phyloP scores from a whole-genome alignment of 1,140 invertebrate species.

The Diorhabda carinulata region DNA sequence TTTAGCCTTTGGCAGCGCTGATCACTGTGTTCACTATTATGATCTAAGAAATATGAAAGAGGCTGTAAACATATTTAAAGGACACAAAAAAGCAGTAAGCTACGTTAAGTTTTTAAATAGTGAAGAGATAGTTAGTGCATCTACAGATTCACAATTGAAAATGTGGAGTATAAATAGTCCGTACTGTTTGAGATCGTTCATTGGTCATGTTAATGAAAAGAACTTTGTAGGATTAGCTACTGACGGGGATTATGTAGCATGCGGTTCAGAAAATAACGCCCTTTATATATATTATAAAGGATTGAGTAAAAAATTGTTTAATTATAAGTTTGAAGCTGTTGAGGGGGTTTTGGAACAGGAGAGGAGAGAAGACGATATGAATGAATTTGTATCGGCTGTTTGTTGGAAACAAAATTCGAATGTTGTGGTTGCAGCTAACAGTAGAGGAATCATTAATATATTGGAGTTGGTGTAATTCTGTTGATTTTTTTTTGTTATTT shows the following conservation, averaged over 20 bases:
- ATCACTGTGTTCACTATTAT: conserved; percentile 96
- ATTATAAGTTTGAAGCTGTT: conserved; percentile 84
- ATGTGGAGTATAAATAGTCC: conserved; percentile 84
- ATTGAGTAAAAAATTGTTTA: conserved; percentile 80
- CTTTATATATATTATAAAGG: conserved; percentile 93
- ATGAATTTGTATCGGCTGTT: conserved; percentile 94
- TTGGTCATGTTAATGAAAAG: conserved; percentile 94
- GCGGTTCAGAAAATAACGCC: conserved; percentile 94
- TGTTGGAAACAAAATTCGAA: conserved; percentile 87
- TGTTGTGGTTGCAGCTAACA: conserved; percentile 91
- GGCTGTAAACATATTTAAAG: conserved; percentile 81
- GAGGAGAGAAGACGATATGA: conserved; percentile 77
- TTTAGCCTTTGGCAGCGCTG: conserved; percentile 91
- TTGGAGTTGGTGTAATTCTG: conserved; percentile 64
- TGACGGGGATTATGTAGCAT: conserved; percentile 91
- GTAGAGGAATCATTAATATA: conserved; percentile 89
- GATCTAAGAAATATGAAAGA: conserved; percentile 84
- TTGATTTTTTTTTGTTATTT: conserved; percentile 4
- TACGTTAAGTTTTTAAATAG: conserved; percentile 93
- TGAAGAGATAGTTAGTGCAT: conserved; percentile 88
- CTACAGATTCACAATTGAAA: conserved; percentile 91
- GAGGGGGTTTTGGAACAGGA: conserved; percentile 75
- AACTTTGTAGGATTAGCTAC: conserved; percentile 97
- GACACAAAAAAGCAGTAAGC: conserved; percentile 92
- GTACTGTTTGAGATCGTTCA: conserved; percentile 80